Percentiles rank a stretch among this genome's conserved stretches.
Conservation (phyloP, 2,888 invertebrate species). For the Scotopteryx bipunctaria region DNA sequence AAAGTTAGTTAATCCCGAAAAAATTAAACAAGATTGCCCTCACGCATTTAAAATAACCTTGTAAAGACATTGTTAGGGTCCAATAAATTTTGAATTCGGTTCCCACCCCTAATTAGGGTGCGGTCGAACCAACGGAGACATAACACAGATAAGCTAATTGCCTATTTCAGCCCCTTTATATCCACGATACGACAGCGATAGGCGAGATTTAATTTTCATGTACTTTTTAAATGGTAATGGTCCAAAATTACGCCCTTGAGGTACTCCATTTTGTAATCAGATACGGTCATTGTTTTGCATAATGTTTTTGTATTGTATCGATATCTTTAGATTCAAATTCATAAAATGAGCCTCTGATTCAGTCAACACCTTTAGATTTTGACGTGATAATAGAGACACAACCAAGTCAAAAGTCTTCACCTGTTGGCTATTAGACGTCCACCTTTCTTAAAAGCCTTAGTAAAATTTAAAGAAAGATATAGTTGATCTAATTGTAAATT, state of each 20-base stretch:
- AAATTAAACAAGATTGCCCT: conserved; percentile 7
- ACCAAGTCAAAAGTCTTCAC: neutral
- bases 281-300: neutral
- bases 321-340: neutral
- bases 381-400: neutral
- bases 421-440: no score
- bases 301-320: neutral
- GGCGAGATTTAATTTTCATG: conserved; percentile 19
- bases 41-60: conserved; percentile 33
- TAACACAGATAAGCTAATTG: conserved; percentile 53
- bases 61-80: conserved; percentile 36
- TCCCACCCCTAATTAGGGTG: conserved; percentile 52
- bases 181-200: conserved; percentile 37
- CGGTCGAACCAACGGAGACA: conserved; percentile 43
- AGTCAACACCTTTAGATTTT: neutral
- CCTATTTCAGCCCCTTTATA: conserved; percentile 41
- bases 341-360: neutral
- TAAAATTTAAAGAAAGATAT: neutral
- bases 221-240: conserved; percentile 22
- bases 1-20: neutral
- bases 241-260: conserved; percentile 18
- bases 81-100: conserved; percentile 52
- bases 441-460: neutral
- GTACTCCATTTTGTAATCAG: conserved; percentile 13
- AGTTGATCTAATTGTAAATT: no score